These are phyloP conservation scores for Chalcosyrphus nemorum DNA, from an alignment of 2,888 invertebrate genomes.

Conservation along the genomic window DNA sequence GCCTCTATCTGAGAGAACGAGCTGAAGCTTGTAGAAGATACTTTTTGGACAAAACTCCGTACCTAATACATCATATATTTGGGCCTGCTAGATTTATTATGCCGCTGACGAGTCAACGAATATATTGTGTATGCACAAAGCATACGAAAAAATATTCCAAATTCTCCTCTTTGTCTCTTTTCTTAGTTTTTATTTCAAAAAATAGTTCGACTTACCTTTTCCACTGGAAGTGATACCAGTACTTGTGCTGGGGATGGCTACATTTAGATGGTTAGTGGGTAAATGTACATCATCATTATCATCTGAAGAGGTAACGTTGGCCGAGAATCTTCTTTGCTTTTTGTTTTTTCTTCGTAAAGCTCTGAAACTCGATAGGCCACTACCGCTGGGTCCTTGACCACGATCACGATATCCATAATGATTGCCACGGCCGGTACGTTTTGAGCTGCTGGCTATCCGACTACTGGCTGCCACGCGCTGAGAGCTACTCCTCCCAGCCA, in stretches of 20 bases:
- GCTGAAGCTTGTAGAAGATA: no score
- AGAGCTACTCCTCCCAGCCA: constrained; percentile 43
- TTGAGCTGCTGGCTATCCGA: constrained; percentile 53
- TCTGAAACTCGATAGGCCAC: constrained; percentile 59
- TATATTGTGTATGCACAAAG: no score
- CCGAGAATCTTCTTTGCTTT: constrained; percentile 58
- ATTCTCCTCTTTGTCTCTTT: no score
- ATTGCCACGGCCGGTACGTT: constrained; percentile 48
- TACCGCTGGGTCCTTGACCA: constrained; percentile 61
- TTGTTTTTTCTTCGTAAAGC: constrained; percentile 73
- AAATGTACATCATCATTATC: constrained; percentile 57
- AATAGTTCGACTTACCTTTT: constrained; percentile 74
- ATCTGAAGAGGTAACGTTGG: constrained; percentile 52
- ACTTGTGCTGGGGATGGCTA: constrained; percentile 87
- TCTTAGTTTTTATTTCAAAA: no score
- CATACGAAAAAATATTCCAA: no score
- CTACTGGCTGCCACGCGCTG: constrained; percentile 33
- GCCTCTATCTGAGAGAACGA: no score
- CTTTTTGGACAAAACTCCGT: no score
- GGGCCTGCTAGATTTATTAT: no score
- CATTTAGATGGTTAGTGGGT: constrained; percentile 75
- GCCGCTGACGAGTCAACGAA: no score
- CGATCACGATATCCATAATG: constrained; percentile 59
- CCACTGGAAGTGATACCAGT: constrained; percentile 83
- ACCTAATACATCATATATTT: no score